Evolutionary conservation across 2,888 invertebrate genomes (phyloP).

Genomic region (Mellilla xanthometata): DNA sequence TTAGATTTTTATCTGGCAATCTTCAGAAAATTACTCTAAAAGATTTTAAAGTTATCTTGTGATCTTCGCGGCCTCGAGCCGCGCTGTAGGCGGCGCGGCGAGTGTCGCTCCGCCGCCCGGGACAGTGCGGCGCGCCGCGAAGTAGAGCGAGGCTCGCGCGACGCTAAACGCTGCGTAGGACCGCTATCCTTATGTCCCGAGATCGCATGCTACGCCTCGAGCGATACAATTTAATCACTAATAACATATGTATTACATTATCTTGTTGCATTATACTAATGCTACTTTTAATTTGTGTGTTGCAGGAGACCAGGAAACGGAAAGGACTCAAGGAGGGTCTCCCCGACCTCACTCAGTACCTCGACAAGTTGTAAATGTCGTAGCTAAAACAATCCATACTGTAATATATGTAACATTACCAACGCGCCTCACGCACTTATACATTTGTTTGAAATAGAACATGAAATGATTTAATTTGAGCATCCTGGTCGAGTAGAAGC

Average conservation of each 20-base stretch:
- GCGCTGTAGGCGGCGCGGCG: conserved; percentile 52
- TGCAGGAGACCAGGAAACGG: conserved; percentile 96
- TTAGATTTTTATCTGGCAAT: too few relatives aligned
- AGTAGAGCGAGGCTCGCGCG: conserved; percentile 75
- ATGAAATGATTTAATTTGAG: conserved; percentile 45
- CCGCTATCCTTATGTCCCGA: conserved; percentile 92
- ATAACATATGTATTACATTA: background rate
- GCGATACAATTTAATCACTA: conserved; percentile 60
- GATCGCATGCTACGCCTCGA: conserved; percentile 84
- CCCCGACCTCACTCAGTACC: conserved; percentile 96
- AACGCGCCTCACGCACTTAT: conserved; percentile 64
- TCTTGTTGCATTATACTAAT: background rate
- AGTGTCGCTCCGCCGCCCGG: conserved; percentile 62
- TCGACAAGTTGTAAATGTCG: conserved; percentile 97
- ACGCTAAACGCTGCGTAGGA: conserved; percentile 87
- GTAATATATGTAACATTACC: conserved; percentile 76
- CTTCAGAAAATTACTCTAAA: too few relatives aligned
- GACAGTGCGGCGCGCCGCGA: conserved; percentile 80
- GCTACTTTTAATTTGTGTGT: conserved; percentile 4
- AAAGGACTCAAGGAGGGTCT: conserved; percentile 99
- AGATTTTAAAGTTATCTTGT: too few relatives aligned
- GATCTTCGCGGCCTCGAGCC: conserved; percentile 54
- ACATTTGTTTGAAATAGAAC: conserved; percentile 42
- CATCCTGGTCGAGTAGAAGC: conserved; percentile 38
- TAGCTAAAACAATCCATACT: conserved; percentile 73